Evolutionary conservation across 2,888 invertebrate genomes (phyloP).

Genomic region (Agrotis clavis): DNA sequence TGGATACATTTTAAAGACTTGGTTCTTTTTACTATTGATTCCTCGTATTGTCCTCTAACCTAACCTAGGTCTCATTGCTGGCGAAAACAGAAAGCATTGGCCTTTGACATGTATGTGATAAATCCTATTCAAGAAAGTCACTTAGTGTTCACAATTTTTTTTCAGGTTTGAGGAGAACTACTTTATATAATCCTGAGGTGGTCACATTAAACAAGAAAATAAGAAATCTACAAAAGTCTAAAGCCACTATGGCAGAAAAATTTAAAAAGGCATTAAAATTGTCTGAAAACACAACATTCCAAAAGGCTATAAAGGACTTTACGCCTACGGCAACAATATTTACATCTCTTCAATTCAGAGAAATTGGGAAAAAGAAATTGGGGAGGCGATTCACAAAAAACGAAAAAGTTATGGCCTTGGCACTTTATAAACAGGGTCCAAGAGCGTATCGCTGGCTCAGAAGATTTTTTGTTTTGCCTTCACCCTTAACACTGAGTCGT

Average conservation of each 20-base stretch:
- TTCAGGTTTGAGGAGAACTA: slow-evolving; percentile 8
- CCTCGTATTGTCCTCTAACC: no score
- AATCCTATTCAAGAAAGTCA: no score
- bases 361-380: slow-evolving; percentile 16
- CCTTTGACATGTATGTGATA: no score
- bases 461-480: slow-evolving; percentile 52
- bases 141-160: not conserved
- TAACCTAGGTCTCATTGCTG: no score
- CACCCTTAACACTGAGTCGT: slow-evolving; percentile 47
- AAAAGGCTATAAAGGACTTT: slow-evolving; percentile 12
- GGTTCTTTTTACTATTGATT: no score
- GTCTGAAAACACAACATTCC: slow-evolving; percentile 19
- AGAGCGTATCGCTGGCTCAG: slow-evolving; percentile 48
- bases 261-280: slow-evolving; percentile 28
- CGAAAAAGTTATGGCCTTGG: slow-evolving; percentile 39
- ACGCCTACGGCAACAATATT: slow-evolving; percentile 15
- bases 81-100: no score
- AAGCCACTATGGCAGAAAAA: slow-evolving; percentile 1
- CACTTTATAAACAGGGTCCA: slow-evolving; percentile 45
- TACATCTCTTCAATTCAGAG: slow-evolving; percentile 14
- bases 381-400: slow-evolving; percentile 21
- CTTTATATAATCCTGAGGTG: slow-evolving; percentile 8
- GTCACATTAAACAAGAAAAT: slow-evolving; percentile 10
- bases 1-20: no score
- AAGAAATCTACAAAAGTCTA: slow-evolving; percentile 10